phyloP scores from a whole-genome alignment of 2,888 invertebrate species.

The Oxycera nigricornis region DNA sequence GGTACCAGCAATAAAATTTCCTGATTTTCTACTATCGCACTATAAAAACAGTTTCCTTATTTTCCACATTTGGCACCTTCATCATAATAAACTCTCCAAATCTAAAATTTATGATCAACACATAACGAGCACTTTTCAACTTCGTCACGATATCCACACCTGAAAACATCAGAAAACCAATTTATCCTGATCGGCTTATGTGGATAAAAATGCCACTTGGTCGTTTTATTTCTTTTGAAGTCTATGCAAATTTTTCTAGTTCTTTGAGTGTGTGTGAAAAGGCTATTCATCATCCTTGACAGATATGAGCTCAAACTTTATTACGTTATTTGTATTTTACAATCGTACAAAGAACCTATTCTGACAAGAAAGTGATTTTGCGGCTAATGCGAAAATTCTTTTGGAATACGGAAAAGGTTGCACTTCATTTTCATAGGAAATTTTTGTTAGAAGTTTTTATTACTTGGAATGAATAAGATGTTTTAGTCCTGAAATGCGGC shows the following conservation, averaged over 20 bases:
- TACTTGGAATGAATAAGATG: no score
- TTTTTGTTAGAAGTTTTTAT: no score
- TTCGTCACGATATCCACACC: no score
- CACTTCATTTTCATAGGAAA: no score
- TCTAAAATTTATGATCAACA: no score
- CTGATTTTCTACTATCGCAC: no score
- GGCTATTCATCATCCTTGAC: conserved; percentile 23
- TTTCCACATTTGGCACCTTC: no score
- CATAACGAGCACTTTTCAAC: no score
- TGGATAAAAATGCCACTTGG: neutral
- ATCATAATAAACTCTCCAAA: no score
- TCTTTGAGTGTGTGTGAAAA: neutral
- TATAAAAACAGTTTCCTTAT: no score
- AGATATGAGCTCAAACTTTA: conserved; percentile 21
- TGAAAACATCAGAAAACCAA: conserved; percentile 3
- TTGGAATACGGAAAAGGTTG: neutral
- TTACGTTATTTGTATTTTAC: neutral
- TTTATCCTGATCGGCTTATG: conserved; percentile 28
- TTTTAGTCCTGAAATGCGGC: no score
- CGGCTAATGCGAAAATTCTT: neutral
- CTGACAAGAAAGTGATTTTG: neutral
- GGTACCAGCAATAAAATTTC: no score
- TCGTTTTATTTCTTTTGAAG: conserved; percentile 23
- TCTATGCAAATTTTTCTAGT: neutral
- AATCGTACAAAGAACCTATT: neutral